Evolutionary conservation across 2,888 invertebrate species (phyloP), one percentile per base, ranked within the genome.

Genomic region (Cephus nigrinus): DNA sequence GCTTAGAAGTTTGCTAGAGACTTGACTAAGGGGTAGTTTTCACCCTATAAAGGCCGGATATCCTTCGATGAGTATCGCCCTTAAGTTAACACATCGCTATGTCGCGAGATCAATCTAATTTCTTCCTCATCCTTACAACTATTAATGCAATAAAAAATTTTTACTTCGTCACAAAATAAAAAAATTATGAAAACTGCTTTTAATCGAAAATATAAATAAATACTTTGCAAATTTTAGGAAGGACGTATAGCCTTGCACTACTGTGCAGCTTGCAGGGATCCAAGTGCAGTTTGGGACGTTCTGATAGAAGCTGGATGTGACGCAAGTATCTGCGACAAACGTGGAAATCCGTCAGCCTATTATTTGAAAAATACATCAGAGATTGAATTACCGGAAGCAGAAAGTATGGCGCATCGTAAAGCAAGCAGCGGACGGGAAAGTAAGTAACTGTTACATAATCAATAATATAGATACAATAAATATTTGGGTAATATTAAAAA

Each of bases 211-310:
- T 71, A 71, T 71, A 12, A 1, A 71, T 31, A 31, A 12, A 15
- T 71, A 32, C 31, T 71, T 71, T 71, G 1, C 31, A 32, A 12
- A 32, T 31, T 85, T 35, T 83, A 95, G 95, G 95, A 95, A 85
- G 95, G 94, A 55, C 90, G 95, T 82, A 95, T 94, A 1, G 93
- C 95, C 3, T 92, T 95, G 78, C 95, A 95, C 88, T 96, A 95
- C 87, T 94, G 94, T 68, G 93, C 94, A 0, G 93, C 93, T 79
- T 93, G 94, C 85, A 92, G 92, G 82, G 94, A 95, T 82, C 93
- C 93, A 1, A 93, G 93, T 15, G 91, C 92, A 5, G 93, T 94
- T 81, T 95, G 95, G 92, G 93, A 94, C 85, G 88, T 93, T 68
- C 92, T 96, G 81, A 90, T 93, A 75, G 92, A 92, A 75, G 93